Evolutionary conservation across 2,888 invertebrate genomes (phyloP).

Genomic region (Eupithecia subfuscata): DNA sequence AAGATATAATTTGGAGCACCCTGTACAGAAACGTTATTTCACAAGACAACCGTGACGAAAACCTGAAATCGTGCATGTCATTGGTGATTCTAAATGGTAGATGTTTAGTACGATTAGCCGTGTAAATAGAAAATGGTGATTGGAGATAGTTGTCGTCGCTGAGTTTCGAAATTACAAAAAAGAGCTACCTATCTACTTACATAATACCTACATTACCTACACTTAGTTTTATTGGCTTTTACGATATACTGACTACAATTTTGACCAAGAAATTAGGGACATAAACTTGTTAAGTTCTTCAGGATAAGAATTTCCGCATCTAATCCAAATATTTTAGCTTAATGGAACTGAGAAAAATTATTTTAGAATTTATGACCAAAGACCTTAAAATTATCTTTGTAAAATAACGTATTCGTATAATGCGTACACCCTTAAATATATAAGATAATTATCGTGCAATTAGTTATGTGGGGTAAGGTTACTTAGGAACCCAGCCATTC

Average conservation of each 20-base stretch:
- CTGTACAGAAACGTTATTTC: slow-evolving; percentile 50
- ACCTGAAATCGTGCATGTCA: slow-evolving; percentile 72
- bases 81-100: slow-evolving; percentile 68
- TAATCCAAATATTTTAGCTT: not conserved
- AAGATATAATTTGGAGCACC: slow-evolving; percentile 27
- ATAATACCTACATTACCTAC: not conserved
- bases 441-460: not conserved
- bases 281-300: not conserved
- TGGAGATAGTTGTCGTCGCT: slow-evolving; percentile 3
- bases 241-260: not conserved
- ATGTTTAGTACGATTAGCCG: slow-evolving; percentile 74
- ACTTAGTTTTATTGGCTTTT: too few relatives aligned
- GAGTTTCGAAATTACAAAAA: slow-evolving; percentile 9
- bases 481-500: too few relatives aligned
- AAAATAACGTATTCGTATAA: not conserved
- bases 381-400: not conserved
- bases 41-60: slow-evolving; percentile 61
- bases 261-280: not conserved
- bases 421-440: not conserved
- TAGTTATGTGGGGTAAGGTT: not conserved
- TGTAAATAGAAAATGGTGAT: slow-evolving; percentile 62
- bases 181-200: not conserved
- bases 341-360: not conserved
- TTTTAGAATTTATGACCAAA: not conserved
- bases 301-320: not conserved